phyloP scores from a whole-genome alignment of 2,888 invertebrate genomes.

The Trissolcus brochymenae region DNA sequence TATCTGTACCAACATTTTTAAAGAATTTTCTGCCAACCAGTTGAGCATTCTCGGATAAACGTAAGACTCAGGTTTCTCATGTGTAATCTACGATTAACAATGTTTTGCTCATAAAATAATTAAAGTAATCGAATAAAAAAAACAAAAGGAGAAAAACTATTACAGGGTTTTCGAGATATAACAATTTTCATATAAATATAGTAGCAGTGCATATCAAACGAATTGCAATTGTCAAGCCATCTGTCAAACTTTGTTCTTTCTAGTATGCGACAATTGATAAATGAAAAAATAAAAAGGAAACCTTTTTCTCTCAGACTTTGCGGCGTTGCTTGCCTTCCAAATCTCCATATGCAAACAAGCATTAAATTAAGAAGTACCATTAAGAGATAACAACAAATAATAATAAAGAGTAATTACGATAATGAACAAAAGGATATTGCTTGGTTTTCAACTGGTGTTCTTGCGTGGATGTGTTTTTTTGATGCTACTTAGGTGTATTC shows the following conservation, averaged over 20 bases:
- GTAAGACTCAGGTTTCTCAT: too few species aligned
- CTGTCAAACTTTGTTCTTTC: constrained; percentile 1
- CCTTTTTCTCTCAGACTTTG: not conserved
- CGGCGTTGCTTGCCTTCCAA: constrained; percentile 37
- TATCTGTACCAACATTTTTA: too few species aligned
- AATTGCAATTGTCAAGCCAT: not conserved
- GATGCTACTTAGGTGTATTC: constrained; percentile 52
- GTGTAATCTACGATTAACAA: too few species aligned
- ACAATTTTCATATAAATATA: constrained; percentile 7
- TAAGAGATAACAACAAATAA: constrained; percentile 74
- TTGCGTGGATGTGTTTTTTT: constrained; percentile 60
- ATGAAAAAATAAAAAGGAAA: not conserved
- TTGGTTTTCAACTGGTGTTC: constrained; percentile 75
- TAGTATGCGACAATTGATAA: not conserved
- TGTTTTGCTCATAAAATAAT: not conserved
- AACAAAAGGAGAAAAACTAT: constrained; percentile 1
- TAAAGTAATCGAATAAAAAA: constrained; percentile 3
- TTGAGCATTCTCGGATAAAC: too few species aligned
- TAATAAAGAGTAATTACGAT: constrained; percentile 70
- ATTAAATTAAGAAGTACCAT: constrained; percentile 77
- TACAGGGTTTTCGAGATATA: constrained; percentile 10
- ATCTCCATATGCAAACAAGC: constrained; percentile 61
- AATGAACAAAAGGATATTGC: constrained; percentile 70
- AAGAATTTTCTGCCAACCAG: too few species aligned
- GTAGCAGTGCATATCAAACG: constrained; percentile 8